Evolutionary conservation across 2,888 invertebrate species (phyloP).

Genomic region (Aproaerema taeniolella): DNA sequence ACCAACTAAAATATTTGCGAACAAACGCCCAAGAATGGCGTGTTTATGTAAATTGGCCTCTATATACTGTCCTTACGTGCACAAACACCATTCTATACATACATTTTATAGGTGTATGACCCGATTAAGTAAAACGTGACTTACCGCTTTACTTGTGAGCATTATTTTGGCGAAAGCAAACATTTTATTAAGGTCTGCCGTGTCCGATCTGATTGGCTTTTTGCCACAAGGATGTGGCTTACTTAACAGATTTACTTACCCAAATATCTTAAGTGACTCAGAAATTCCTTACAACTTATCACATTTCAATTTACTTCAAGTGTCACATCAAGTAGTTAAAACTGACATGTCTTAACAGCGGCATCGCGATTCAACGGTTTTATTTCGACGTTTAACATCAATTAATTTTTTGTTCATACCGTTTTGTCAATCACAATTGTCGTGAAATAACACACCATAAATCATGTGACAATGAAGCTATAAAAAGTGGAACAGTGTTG

Average conservation of each 20-base stretch:
- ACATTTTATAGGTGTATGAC: conserved; percentile 30
- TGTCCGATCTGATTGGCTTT: conserved; percentile 29
- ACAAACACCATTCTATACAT: too few relatives aligned
- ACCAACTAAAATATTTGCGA: conserved; percentile 35
- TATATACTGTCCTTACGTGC: conserved; percentile 44
- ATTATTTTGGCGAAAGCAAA: conserved; percentile 49
- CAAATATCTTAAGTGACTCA: conserved; percentile 6
- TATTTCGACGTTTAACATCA: conserved; percentile 19
- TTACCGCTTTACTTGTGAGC: conserved; percentile 23
- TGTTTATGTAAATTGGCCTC: conserved; percentile 48
- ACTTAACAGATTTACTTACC: conserved; percentile 4
- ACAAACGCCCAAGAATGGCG: conserved; percentile 38
- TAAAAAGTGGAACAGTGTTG: conserved; percentile 42
- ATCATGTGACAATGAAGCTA: conserved; percentile 30
- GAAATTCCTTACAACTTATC: neutral
- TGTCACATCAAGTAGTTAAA: conserved; percentile 1
- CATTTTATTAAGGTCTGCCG: conserved; percentile 37
- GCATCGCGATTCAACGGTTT: neutral
- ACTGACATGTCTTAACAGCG: neutral
- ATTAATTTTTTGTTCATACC: conserved; percentile 2
- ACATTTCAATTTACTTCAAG: conserved; percentile 1
- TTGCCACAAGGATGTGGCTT: conserved; percentile 29
- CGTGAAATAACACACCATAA: conserved; percentile 20
- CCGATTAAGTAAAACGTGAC: conserved; percentile 53
- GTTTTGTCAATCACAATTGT: conserved; percentile 20